These are phyloP conservation scores for Leptosomus discolor DNA, from an alignment of 2,113 vertebrate genomes.

Conservation along the genomic window DNA sequence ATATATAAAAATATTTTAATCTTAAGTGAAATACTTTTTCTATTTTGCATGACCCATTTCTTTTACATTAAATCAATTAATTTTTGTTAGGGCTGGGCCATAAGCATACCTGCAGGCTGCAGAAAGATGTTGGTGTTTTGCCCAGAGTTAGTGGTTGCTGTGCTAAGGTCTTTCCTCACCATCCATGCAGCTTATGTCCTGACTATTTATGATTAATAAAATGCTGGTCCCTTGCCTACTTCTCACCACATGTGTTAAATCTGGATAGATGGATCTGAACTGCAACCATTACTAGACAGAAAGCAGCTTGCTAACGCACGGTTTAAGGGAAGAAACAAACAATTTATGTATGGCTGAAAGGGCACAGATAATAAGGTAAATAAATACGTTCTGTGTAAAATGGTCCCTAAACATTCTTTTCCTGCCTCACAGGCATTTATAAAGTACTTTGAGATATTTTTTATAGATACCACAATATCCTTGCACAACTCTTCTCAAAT, in stretches of 20 bases:
- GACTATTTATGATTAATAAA: background rate
- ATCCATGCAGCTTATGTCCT: background rate
- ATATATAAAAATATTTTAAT: background rate
- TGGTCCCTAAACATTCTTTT: background rate
- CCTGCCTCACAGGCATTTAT: background rate
- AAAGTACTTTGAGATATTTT: background rate
- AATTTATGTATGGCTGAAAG: background rate
- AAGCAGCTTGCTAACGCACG: background rate
- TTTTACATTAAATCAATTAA: background rate
- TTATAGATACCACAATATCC: background rate
- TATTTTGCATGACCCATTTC: background rate
- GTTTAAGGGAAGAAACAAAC: background rate
- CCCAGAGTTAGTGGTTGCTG: background rate
- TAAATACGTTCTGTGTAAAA: background rate
- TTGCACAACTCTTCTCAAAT: background rate
- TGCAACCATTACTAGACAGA: background rate
- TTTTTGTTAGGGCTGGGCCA: background rate
- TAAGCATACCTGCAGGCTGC: background rate
- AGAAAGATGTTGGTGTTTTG: background rate
- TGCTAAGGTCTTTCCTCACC: background rate
- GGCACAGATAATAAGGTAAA: background rate
- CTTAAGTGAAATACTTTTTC: background rate
- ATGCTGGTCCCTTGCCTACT: background rate
- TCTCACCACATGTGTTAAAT: background rate
- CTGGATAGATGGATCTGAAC: background rate